Evolutionary conservation across 2,797 vertebrate genomes (phyloP), one percentile per base, ranked within the genome.

Genomic region (Bradypodion ventrale): DNA sequence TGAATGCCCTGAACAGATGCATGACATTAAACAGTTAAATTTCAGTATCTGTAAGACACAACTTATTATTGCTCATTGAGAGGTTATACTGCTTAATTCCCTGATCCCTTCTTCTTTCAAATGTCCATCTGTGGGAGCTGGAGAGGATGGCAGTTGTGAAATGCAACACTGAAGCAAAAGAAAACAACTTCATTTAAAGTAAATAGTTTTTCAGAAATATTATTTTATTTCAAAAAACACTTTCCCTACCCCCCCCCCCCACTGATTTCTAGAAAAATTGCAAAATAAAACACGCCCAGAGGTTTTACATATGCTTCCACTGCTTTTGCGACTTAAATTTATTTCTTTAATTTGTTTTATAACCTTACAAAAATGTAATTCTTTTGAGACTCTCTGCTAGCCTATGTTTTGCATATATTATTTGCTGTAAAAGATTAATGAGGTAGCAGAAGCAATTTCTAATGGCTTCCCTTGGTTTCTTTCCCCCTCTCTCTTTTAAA

Each of bases 341-440:
- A 95, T 95, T 95, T 95, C 93, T 94, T 95, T 95, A 96, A 96
- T 95, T 95, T 96, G 92, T 92, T 95, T 93, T 93, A 95, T 94
- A 92, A 85, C 90, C 85, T 92, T 92, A 94, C 94, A 91, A 89
- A 92, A 93, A 91, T 82, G 89, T 93, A 93, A 94, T 92, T 94
- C 94, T 95, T 95, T 88, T 89, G 93, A 95, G 94, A 94, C 84
- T 90, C 89, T 15, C 91, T 21, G 13, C 86, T 88, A 93, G 89
- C 89, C 87, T 86, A 89, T 91, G 81, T 93, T 94, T 92, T 87
- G 85, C 91, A 88, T 91, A 88, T 89, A 91, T 94, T 96, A 94
- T 94, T 95, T 94, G 85, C 89, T 92, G 56, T 85, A 91, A 91
- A 93, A 95, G 93, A 95, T 95, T 94, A 93, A 95, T 93, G 95